Conservation (phyloP, 2,888 invertebrate genomes). For the Carpatolechia fugitivella region DNA sequence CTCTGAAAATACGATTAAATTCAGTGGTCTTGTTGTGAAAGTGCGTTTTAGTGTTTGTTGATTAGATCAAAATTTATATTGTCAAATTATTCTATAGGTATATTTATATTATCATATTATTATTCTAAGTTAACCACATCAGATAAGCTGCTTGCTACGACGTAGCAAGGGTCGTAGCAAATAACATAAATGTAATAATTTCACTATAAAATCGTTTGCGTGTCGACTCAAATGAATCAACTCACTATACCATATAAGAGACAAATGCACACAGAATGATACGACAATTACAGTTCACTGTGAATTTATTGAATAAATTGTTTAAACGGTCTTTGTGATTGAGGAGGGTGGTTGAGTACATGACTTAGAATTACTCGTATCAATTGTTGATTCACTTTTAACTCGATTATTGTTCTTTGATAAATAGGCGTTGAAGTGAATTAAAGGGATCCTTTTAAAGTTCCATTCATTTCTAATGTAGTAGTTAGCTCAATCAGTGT, state of each 20-base stretch:
- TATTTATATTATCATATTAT: no score
- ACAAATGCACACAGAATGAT: conserved; percentile 62
- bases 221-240: conserved; percentile 5
- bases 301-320: conserved; percentile 65
- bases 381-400: conserved; percentile 10
- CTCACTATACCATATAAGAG: conserved; percentile 19
- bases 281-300: conserved; percentile 59
- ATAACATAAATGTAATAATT: no score
- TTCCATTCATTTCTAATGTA: no score
- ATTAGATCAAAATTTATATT: no score
- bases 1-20: not conserved
- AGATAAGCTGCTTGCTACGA: no score
- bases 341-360: not conserved
- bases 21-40: no score
- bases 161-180: no score
- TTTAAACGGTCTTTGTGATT: conserved; percentile 17
- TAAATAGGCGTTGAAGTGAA: not conserved
- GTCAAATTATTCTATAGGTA: no score
- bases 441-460: not conserved
- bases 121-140: no score
- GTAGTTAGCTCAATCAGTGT: no score
- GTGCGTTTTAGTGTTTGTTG: no score
- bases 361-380: not conserved
- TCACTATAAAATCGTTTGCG: no score
- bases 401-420: not conserved